Percentiles rank a stretch among this genome's conserved stretches.
Evolutionary conservation across 2,888 invertebrate genomes (phyloP).

Genomic region (Belgica antarctica): DNA sequence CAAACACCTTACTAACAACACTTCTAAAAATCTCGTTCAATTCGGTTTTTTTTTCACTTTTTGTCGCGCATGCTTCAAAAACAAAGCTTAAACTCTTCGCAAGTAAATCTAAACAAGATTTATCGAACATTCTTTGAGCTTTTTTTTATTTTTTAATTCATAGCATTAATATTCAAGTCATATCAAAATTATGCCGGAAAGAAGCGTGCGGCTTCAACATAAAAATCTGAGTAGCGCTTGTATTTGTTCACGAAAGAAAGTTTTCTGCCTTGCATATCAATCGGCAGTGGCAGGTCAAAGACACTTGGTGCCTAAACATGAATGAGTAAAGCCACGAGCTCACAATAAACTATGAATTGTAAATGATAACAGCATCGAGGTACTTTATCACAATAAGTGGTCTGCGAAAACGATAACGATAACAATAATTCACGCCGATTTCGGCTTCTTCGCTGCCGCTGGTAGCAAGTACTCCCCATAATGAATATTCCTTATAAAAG

Average conservation of each 20-base stretch:
- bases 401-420: neutral
- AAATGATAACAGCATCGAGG: too few species aligned
- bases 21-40: too few species aligned
- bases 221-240: neutral
- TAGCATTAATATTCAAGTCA: constrained; percentile 36
- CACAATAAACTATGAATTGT: too few species aligned
- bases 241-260: constrained; percentile 16
- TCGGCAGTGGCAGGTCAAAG: constrained; percentile 2
- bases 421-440: neutral
- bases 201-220: constrained; percentile 42
- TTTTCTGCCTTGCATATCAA: constrained; percentile 13
- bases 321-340: too few species aligned
- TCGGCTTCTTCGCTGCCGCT: neutral
- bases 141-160: too few species aligned
- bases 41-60: neutral
- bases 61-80: neutral
- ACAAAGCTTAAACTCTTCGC: too few species aligned
- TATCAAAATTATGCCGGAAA: constrained; percentile 39
- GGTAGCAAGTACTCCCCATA: constrained; percentile 26
- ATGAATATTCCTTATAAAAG: constrained; percentile 43
- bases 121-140: neutral
- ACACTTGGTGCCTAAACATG: neutral
- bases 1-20: too few species aligned
- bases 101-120: neutral
- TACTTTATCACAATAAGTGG: neutral